A percentile compares a stretch with the other conserved stretches of the same genome.
Evolutionary conservation across 2,888 invertebrate genomes (phyloP).

Genomic region (Macaria notata): DNA sequence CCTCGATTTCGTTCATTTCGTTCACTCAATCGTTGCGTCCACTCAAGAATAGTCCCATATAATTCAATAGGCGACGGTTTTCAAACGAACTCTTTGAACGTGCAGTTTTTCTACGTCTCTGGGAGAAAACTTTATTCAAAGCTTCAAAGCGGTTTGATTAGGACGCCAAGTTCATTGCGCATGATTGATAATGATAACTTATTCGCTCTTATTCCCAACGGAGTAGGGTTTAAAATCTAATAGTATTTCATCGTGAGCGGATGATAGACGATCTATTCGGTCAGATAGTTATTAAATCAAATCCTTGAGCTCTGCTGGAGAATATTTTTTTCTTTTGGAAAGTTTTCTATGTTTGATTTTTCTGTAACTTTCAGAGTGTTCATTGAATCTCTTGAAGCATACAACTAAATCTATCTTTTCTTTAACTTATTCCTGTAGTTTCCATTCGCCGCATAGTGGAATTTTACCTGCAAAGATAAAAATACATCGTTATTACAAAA

Average conservation of each 20-base stretch:
- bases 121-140: conserved; percentile 28
- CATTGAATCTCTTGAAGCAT: too few relatives aligned
- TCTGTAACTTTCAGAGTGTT: too few relatives aligned
- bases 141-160: conserved; percentile 12
- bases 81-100: conserved; percentile 38
- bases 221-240: conserved; percentile 5
- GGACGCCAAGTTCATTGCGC: conserved; percentile 5
- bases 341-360: too few relatives aligned
- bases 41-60: conserved; percentile 21
- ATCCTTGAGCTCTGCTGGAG: background rate
- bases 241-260: background rate
- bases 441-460: too few relatives aligned
- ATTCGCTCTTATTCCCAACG: conserved; percentile 1
- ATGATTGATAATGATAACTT: conserved; percentile 16
- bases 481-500: too few relatives aligned
- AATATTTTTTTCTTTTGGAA: too few relatives aligned
- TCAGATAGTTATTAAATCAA: conserved; percentile 1
- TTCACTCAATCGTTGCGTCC: background rate
- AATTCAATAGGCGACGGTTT: conserved; percentile 33
- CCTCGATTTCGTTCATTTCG: background rate
- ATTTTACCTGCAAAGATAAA: too few relatives aligned
- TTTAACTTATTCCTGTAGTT: too few relatives aligned
- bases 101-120: conserved; percentile 28
- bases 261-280: background rate
- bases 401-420: too few relatives aligned